Evolutionary conservation across 2,888 invertebrate species (phyloP), one percentile per base, ranked within the genome.

Genomic region (Ormyrus nitidulus): DNA sequence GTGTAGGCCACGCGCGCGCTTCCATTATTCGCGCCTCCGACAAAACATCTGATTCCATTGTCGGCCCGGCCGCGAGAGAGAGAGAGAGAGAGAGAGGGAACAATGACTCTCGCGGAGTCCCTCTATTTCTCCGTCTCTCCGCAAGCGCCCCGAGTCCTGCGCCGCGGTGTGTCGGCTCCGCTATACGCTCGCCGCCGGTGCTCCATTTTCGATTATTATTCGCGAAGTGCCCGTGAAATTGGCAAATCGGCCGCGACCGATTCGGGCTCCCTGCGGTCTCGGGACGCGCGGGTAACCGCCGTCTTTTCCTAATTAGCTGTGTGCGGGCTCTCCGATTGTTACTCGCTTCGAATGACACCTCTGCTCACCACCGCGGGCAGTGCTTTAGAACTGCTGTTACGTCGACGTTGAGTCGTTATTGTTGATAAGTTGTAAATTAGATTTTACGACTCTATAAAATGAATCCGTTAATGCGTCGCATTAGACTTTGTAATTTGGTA

Each of bases 41-140:
- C 89, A 89, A 89, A 89, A 90, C 89, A 87, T 88, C 87, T 88
- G 88, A 89, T 89, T 87, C 88, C 84, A 89, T 89, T 89, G 89
- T 89, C 87, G 84, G 13, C 10, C 75, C 71, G 86, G 59, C 56
- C 19, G 19, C 19, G 19, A 6, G 19, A 19, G 19, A 19, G 19
- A 19, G 19, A 19, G 19, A 83, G 6, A 44, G 54, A 83, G 6
- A 44, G 54, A 1, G 6, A 19, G 6, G n/a, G 46, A 48, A 66
- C 74, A 51, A 70, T 70, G 53, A 49, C 62, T 54, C 51, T 49
- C 34, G 2, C 46, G 3, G 6, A 5, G 54, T 53, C 61, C 9
- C 61, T 61, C 9, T 61, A 0, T 46, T 9, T 61, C 34, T 61
- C 34, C 46, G 8, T 9, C 46, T 61, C 44, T 61, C 53, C 44